Evolutionary conservation across 2,888 invertebrate species (phyloP).

Genomic region (Leptura quadrifasciata): DNA sequence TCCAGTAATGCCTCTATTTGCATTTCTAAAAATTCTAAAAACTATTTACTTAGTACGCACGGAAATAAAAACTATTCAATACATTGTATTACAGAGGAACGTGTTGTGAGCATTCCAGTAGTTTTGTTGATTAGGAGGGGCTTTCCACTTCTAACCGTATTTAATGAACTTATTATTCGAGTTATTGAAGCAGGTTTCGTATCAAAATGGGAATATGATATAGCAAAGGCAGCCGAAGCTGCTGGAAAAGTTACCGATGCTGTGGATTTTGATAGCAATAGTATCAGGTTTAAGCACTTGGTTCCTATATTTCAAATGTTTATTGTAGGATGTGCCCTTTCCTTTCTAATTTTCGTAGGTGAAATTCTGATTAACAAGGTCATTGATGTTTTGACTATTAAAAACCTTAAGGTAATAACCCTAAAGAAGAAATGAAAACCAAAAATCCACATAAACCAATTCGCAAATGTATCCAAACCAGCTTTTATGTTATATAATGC

Average conservation of each 20-base stretch:
- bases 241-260: background rate
- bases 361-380: background rate
- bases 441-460: too few relatives aligned
- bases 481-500: too few relatives aligned
- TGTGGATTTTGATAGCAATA: background rate
- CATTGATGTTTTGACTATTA: too few relatives aligned
- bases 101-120: background rate
- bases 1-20: background rate
- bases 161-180: background rate
- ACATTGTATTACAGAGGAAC: background rate
- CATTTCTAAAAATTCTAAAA: background rate
- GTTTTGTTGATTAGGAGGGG: constrained; percentile 8
- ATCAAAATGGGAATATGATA: constrained; percentile 20
- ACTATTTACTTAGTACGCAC: constrained; percentile 4
- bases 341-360: background rate
- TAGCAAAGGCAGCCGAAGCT: background rate
- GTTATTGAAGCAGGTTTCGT: constrained; percentile 15
- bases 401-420: too few relatives aligned
- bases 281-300: constrained; percentile 1
- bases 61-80: background rate
- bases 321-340: background rate
- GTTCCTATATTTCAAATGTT: background rate
- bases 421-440: too few relatives aligned
- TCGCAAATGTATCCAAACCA: too few relatives aligned
- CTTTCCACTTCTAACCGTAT: background rate